phyloP scores from a whole-genome alignment of 2,113 vertebrate species.

The Laticauda colubrina region DNA sequence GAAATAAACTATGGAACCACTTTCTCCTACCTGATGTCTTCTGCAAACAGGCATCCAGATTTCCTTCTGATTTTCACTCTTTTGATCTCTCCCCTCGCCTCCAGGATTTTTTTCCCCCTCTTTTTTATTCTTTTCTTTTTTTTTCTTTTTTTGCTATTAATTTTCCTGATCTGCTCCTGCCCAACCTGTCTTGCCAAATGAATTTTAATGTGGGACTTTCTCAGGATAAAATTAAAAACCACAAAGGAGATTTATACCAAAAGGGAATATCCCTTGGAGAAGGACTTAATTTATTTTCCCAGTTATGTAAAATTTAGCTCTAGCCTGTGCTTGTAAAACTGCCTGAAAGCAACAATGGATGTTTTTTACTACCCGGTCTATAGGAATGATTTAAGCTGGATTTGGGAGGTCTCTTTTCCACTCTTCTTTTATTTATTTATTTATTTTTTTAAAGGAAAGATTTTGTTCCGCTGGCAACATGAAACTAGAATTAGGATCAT shows the following conservation, averaged over 20 bases:
- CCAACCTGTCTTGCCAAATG: slow-evolving; percentile 35
- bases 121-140: slow-evolving; percentile 6
- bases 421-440: slow-evolving; percentile 22
- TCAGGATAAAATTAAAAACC: slow-evolving; percentile 52
- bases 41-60: not conserved
- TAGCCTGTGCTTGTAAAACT: slow-evolving; percentile 48
- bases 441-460: slow-evolving; percentile 27
- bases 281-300: slow-evolving; percentile 60
- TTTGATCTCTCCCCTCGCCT: not conserved
- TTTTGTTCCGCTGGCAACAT: slow-evolving; percentile 29
- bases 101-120: not conserved
- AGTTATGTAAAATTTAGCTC: slow-evolving; percentile 63
- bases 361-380: slow-evolving; percentile 47
- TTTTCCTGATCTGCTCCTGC: slow-evolving; percentile 33
- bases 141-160: slow-evolving; percentile 26
- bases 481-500: slow-evolving; percentile 38
- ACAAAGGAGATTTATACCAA: slow-evolving; percentile 57
- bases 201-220: slow-evolving; percentile 55
- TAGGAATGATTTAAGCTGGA: slow-evolving; percentile 46
- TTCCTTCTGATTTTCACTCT: not conserved
- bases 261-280: slow-evolving; percentile 45
- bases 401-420: slow-evolving; percentile 25
- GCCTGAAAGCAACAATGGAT: slow-evolving; percentile 45
- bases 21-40: slow-evolving; percentile 1
- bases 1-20: slow-evolving; percentile 8